A percentile compares a stretch with the other conserved stretches of the same genome.
phyloP scores from a whole-genome alignment of 2,113 vertebrate species.

The Leucoraja erinaceus region DNA sequence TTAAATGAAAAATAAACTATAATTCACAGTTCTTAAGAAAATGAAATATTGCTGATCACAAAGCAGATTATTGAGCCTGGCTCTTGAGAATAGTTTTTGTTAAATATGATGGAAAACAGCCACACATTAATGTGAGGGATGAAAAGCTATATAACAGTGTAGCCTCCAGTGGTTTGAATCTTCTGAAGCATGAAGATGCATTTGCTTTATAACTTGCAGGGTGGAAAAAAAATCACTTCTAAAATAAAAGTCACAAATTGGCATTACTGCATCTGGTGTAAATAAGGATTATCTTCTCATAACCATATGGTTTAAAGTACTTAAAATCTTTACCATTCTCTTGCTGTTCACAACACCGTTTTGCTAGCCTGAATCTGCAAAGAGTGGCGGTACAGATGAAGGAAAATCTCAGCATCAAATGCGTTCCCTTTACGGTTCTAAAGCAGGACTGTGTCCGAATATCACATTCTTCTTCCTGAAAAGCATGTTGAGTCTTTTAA shows the following conservation, averaged over 20 bases:
- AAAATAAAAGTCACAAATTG: background rate
- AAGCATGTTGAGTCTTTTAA: background rate
- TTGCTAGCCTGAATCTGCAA: background rate
- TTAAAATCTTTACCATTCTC: background rate
- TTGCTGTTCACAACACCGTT: background rate
- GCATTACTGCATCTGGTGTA: background rate
- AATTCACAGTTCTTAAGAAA: background rate
- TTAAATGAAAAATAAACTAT: slow-evolving; percentile 1
- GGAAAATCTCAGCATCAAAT: background rate
- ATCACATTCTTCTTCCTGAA: background rate
- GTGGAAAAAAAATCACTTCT: background rate
- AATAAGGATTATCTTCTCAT: background rate
- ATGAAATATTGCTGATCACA: background rate
- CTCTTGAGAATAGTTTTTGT: background rate
- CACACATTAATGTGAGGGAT: background rate
- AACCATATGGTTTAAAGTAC: background rate
- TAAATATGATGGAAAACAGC: background rate
- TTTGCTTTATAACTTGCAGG: background rate
- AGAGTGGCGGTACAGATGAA: background rate
- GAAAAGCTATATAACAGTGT: background rate
- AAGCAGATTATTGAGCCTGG: background rate
- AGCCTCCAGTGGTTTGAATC: background rate
- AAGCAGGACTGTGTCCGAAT: background rate
- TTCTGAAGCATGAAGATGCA: background rate
- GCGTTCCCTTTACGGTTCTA: background rate